phyloP scores from a whole-genome alignment of 2,888 invertebrate genomes.

The Sesamia inferens region DNA sequence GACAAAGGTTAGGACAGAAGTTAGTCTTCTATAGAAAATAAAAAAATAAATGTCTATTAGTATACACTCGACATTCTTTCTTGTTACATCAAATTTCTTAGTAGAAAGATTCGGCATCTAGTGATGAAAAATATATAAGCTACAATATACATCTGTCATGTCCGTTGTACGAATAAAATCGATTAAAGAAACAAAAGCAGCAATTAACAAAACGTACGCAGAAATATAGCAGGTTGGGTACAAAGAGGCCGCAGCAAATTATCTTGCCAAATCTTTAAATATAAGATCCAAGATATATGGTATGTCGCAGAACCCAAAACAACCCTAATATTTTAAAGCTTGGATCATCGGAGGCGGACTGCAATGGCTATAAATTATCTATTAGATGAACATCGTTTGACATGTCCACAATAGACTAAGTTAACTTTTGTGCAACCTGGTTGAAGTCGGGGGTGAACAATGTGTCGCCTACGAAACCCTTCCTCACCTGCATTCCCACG shows the following conservation, averaged over 20 bases:
- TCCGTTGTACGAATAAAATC: slow-evolving; percentile 51
- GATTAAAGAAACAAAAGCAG: slow-evolving; percentile 56
- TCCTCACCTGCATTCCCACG: slow-evolving; percentile 90
- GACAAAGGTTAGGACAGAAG: not conserved
- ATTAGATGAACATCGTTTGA: slow-evolving; percentile 88
- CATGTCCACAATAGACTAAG: slow-evolving; percentile 84
- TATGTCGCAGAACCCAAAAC: slow-evolving; percentile 74
- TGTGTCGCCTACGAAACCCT: slow-evolving; percentile 80
- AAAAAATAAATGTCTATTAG: slow-evolving; percentile 1
- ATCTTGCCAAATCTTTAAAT: slow-evolving; percentile 80
- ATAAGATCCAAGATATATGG: slow-evolving; percentile 74
- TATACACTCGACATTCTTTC: not conserved
- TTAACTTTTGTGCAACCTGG: slow-evolving; percentile 88
- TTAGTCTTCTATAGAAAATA: not conserved
- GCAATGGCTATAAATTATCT: slow-evolving; percentile 88
- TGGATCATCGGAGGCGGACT: slow-evolving; percentile 74
- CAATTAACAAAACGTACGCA: slow-evolving; percentile 57
- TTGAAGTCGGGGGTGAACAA: slow-evolving; percentile 78
- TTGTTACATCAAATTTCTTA: not conserved
- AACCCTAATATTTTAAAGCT: slow-evolving; percentile 87
- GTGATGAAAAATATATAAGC: slow-evolving; percentile 10
- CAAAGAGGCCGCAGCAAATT: slow-evolving; percentile 77
- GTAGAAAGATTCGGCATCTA: slow-evolving; percentile 1
- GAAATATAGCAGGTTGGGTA: slow-evolving; percentile 59
- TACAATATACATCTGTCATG: slow-evolving; percentile 46